phyloP scores from a whole-genome alignment of 2,113 vertebrate species.

The Phylloscopus trochiloides region DNA sequence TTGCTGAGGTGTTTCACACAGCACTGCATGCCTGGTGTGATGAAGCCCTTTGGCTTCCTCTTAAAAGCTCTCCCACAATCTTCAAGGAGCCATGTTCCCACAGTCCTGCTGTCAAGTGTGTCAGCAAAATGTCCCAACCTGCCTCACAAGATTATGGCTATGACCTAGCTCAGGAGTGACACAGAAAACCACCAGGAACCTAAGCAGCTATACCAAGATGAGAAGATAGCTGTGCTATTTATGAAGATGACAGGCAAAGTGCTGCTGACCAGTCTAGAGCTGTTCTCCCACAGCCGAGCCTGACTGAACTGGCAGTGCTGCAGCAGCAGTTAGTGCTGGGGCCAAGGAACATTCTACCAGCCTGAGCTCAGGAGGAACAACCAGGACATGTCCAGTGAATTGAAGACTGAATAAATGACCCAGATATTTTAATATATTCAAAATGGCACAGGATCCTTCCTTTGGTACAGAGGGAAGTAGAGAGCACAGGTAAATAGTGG shows the following conservation, averaged over 20 bases:
- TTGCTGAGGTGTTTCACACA: neutral
- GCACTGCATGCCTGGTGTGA: neutral
- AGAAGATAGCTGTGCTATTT: neutral
- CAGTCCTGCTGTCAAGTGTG: neutral
- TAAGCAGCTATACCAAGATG: neutral
- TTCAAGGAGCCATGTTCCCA: neutral
- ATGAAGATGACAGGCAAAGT: neutral
- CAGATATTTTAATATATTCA: neutral
- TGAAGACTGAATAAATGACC: neutral
- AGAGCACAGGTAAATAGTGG: neutral
- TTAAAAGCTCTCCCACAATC: neutral
- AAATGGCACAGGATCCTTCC: neutral
- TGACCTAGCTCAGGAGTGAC: neutral
- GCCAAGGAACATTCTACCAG: neutral
- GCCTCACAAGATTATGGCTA: fast-evolving
- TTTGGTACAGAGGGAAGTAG: neutral
- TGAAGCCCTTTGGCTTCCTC: neutral
- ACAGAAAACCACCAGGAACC: neutral
- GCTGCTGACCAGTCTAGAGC: neutral
- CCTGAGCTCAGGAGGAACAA: neutral
- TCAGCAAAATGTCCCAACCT: neutral
- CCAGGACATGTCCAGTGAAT: neutral
- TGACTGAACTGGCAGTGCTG: neutral
- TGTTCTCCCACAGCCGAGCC: neutral
- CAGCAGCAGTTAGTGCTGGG: neutral